phyloP scores from a whole-genome alignment of 2,797 vertebrate species.

The Atherinosoma microstoma region DNA sequence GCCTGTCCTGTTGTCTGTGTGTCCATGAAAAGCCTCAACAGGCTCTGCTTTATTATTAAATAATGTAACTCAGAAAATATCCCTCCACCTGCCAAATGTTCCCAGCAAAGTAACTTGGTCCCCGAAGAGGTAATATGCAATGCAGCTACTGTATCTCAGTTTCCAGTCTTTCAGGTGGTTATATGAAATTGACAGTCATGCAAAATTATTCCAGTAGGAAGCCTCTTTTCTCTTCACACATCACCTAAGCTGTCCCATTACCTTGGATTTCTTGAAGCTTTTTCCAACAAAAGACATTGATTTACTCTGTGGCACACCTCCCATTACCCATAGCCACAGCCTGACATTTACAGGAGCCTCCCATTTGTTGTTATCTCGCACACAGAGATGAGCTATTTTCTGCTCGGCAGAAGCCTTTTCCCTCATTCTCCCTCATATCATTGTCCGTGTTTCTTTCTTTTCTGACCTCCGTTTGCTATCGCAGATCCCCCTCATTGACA shows the following conservation, averaged over 20 bases:
- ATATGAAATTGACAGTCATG: slow-evolving; percentile 38
- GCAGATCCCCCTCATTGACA: background rate
- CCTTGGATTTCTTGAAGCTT: slow-evolving; percentile 26
- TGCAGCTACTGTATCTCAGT: background rate
- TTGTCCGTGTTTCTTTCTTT: background rate
- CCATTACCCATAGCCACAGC: slow-evolving; percentile 41
- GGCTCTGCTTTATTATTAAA: background rate
- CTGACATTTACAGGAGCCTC: slow-evolving; percentile 65
- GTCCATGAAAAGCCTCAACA: background rate
- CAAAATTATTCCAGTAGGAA: slow-evolving; percentile 46
- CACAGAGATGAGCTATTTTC: slow-evolving; percentile 52
- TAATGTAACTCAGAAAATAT: slow-evolving; percentile 24
- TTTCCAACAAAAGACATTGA: slow-evolving; percentile 44
- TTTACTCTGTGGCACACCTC: slow-evolving; percentile 54
- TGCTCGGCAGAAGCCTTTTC: slow-evolving; percentile 43
- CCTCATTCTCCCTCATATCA: slow-evolving; percentile 45
- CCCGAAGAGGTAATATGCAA: background rate
- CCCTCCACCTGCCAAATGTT: slow-evolving; percentile 31
- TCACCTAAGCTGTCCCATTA: slow-evolving; percentile 53
- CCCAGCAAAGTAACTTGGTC: background rate
- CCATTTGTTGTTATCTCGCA: slow-evolving; percentile 51
- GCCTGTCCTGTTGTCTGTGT: background rate
- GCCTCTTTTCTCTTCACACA: slow-evolving; percentile 39
- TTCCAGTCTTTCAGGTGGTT: slow-evolving; percentile 21
- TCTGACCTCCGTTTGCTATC: slow-evolving; percentile 19